These are phyloP conservation scores for Reticulitermes speratus DNA, from an alignment of 1,140 invertebrate species.

Conservation along the genomic window DNA sequence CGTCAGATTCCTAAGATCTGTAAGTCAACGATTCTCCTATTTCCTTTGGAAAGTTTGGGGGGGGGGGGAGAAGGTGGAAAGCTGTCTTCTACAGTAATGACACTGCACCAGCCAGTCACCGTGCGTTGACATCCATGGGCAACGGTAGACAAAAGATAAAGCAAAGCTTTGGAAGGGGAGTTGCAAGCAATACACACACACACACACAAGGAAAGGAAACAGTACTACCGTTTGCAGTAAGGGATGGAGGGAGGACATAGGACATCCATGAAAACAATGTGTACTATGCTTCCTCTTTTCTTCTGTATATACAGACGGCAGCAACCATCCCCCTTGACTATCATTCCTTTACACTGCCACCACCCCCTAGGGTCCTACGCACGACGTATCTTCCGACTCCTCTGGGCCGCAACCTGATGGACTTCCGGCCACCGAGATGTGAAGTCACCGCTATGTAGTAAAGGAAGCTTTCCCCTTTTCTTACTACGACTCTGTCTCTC, in stretches of 20 bases:
- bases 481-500: background rate
- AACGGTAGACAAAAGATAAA: constrained; percentile 8
- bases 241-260: background rate
- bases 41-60: background rate
- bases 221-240: background rate
- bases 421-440: background rate
- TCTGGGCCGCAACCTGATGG: constrained; percentile 14
- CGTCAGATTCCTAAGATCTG: too few relatives aligned
- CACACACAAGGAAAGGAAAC: background rate
- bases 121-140: background rate
- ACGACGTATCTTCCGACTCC: constrained; percentile 8
- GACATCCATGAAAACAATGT: constrained; percentile 12
- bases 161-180: background rate
- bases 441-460: background rate
- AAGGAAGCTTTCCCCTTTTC: constrained; percentile 1
- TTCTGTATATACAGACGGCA: background rate
- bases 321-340: background rate
- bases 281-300: constrained; percentile 1
- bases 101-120: background rate
- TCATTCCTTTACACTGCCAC: background rate
- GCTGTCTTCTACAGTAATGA: background rate
- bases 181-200: background rate
- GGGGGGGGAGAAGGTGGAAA: background rate
- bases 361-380: background rate
- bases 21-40: background rate